These are phyloP conservation scores for Protula sp. DNA, from an alignment of 2,888 invertebrate genomes.

Conservation along the genomic window DNA sequence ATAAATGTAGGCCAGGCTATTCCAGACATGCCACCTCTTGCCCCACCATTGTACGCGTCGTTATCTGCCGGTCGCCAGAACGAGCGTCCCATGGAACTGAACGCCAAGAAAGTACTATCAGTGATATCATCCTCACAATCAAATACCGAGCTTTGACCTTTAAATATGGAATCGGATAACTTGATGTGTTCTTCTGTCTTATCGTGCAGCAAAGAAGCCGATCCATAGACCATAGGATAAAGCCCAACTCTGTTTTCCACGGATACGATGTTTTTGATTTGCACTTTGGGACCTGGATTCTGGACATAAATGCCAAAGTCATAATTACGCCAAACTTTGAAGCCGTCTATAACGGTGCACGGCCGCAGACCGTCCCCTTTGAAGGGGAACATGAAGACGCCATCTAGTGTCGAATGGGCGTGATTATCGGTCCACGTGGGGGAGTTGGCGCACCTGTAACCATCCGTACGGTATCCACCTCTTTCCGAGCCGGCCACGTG, in stretches of 20 bases:
- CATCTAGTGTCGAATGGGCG: slow-evolving; percentile 28
- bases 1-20: too few relatives aligned
- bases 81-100: too few relatives aligned
- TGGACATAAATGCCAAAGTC: slow-evolving; percentile 41
- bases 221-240: slow-evolving; percentile 33
- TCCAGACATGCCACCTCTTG: too few relatives aligned
- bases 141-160: too few relatives aligned
- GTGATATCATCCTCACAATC: too few relatives aligned
- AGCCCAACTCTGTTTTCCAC: slow-evolving; percentile 38
- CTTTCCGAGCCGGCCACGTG: slow-evolving; percentile 21
- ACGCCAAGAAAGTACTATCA: too few relatives aligned
- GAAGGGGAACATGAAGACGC: slow-evolving; percentile 25
- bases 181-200: too few relatives aligned
- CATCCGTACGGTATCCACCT: slow-evolving; percentile 16
- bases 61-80: too few relatives aligned
- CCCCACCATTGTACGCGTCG: too few relatives aligned
- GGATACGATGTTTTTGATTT: slow-evolving; percentile 24
- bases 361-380: slow-evolving; percentile 13
- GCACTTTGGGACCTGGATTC: slow-evolving; percentile 8
- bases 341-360: slow-evolving; percentile 21
- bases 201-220: too few relatives aligned
- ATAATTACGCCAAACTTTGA: slow-evolving; percentile 31
- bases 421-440: slow-evolving; percentile 26
- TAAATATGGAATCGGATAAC: too few relatives aligned
- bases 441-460: neutral